A percentile compares a stretch with the other conserved stretches of the same genome.
Conservation (phyloP, 2,113 vertebrate species). For the Alligator mississippiensis region DNA sequence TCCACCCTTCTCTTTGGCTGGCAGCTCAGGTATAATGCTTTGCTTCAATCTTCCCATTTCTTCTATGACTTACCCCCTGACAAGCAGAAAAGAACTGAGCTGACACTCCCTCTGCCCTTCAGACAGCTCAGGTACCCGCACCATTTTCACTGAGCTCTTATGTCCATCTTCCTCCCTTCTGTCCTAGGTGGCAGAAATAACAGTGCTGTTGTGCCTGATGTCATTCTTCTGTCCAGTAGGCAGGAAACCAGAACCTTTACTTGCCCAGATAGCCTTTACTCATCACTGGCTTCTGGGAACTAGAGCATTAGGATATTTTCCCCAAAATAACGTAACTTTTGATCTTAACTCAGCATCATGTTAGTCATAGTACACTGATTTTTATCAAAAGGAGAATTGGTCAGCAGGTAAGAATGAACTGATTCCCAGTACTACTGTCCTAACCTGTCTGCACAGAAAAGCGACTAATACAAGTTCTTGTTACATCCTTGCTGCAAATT, state of each 20-base stretch:
- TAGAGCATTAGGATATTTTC: not conserved
- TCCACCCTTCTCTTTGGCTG: too few species aligned
- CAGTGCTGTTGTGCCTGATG: rapidly evolving
- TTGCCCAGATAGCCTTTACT: not conserved
- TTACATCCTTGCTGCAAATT: too few species aligned
- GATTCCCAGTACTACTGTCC: not conserved
- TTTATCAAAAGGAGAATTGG: conserved; percentile 28
- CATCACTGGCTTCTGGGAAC: not conserved
- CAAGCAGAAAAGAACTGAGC: too few species aligned
- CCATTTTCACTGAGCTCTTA: too few species aligned
- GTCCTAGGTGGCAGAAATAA: not conserved
- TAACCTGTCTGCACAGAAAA: not conserved
- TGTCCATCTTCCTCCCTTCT: not conserved
- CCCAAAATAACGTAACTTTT: not conserved
- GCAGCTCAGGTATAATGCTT: too few species aligned
- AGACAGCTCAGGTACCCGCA: too few species aligned
- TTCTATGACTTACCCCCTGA: too few species aligned
- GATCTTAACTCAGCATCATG: not conserved
- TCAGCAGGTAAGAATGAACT: not conserved
- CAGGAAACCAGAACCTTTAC: not conserved
- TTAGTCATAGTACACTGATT: not conserved
- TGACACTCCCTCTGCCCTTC: too few species aligned
- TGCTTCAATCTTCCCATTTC: too few species aligned
- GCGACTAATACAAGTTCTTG: too few species aligned
- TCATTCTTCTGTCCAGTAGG: not conserved